A percentile compares a stretch with the other conserved stretches of the same genome.
Evolutionary conservation across 1,140 invertebrate genomes (phyloP).

Genomic region (Octopus bimaculoides): DNA sequence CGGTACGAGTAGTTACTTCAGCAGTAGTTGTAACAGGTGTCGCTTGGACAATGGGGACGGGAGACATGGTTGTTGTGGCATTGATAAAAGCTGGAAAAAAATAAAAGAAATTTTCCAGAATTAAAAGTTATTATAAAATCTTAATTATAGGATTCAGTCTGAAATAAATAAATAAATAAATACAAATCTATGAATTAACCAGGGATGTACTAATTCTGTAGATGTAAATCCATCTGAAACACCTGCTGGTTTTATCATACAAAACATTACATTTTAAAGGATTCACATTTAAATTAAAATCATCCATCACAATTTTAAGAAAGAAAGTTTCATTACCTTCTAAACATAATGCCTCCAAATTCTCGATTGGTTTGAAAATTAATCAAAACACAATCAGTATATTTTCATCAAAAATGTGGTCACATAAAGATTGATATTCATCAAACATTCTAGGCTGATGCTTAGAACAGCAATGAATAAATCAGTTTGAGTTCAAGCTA

Average conservation of each 20-base stretch:
- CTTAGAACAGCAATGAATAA: too few species aligned
- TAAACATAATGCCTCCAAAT: neutral
- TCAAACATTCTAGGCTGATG: too few species aligned
- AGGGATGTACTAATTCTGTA: neutral
- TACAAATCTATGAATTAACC: neutral
- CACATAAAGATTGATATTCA: too few species aligned
- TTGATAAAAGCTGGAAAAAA: constrained; percentile 1
- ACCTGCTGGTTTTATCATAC: too few species aligned
- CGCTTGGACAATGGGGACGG: neutral
- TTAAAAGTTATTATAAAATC: too few species aligned
- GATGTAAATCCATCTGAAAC: neutral
- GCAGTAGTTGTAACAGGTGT: neutral
- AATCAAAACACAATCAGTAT: too few species aligned
- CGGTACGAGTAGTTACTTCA: constrained; percentile 6
- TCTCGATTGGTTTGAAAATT: neutral
- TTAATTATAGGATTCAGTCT: too few species aligned
- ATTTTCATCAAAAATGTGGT: too few species aligned
- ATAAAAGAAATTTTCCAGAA: too few species aligned
- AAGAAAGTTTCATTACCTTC: neutral
- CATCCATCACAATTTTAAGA: neutral
- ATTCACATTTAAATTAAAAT: neutral
- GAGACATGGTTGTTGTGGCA: neutral
- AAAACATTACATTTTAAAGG: too few species aligned
- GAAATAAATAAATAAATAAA: too few species aligned
- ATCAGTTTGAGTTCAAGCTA: too few species aligned